phyloP scores from a whole-genome alignment of 2,797 vertebrate species.

The Adelosebastes latens region DNA sequence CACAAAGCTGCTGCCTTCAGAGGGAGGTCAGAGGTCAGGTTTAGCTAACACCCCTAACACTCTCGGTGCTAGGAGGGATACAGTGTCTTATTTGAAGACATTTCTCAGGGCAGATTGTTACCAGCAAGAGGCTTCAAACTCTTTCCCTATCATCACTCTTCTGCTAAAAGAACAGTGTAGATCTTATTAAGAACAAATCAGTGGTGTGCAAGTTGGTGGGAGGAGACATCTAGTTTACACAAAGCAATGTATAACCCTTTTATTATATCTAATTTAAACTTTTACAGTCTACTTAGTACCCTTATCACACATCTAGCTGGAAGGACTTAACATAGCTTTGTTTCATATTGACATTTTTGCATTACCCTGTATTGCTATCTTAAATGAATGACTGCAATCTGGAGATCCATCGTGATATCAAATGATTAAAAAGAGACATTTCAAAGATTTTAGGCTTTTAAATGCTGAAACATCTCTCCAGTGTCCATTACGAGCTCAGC shows the following conservation, averaged over 20 bases:
- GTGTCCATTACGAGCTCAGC: conserved; percentile 13
- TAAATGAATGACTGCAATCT: conserved; percentile 9
- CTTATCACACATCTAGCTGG: neutral
- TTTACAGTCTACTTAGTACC: neutral
- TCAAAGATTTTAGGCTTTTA: conserved; percentile 22
- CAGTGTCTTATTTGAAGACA: neutral
- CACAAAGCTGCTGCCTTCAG: neutral
- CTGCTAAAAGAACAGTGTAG: neutral
- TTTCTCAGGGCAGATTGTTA: neutral
- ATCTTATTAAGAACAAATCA: neutral
- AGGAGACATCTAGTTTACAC: neutral
- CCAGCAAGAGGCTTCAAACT: neutral
- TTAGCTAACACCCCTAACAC: neutral
- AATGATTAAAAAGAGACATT: conserved; percentile 18
- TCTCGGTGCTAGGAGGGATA: neutral
- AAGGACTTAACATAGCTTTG: neutral
- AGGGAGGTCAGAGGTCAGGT: neutral
- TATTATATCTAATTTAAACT: neutral
- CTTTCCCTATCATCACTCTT: neutral
- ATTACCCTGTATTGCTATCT: neutral
- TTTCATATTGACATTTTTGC: neutral
- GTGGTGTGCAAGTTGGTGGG: neutral
- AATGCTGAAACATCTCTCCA: conserved; percentile 8
- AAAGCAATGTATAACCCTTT: neutral
- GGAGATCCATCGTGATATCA: neutral